Evolutionary conservation across 1,140 invertebrate genomes (phyloP), one percentile per base, ranked within the genome.

Genomic region (Scaptomyza pallida): DNA sequence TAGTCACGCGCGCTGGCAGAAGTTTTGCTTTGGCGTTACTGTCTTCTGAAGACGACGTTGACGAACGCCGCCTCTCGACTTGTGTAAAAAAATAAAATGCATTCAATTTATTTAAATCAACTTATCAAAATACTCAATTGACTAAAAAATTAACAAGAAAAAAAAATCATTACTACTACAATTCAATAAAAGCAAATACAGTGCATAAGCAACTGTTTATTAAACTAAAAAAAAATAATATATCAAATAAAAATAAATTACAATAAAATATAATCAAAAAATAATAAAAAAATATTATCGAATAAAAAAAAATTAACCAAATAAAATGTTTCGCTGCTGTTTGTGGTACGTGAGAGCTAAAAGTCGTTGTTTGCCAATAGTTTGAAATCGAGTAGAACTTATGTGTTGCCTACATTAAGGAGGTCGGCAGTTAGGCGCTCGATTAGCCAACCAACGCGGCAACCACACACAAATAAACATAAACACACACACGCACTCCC

Each of bases 1-100:
- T 78, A 89, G 86, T 89, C 88, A 88, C 86, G 75, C 88, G 82
- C 82, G 82, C 81, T 88, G 82, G 77, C 81, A 86, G 81, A 86
- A 81, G 81, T 86, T 85, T 85, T 86, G 64, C 82, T 77, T 77
- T 81, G 63, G 80, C 82, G 63, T 86, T 74, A 81, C 69, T 80
- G 85, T 71, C 81, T 77, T 57, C 55, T 68, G 61, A 77, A 26
- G 48, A 43, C 70, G 65, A 73, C 71, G 73, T 72, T 79, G 82
- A 78, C 70, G 50, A 64, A 78, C 73, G 82, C 78, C 82, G 74
- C 65, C 74, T 81, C 50, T 81, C 50, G 72, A 85, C 75, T 85
- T 88, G 81, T 88, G 82, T 86, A 86, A 81, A 81, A 85, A 80
- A 76, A n/a, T n/a, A n/a, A n/a, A n/a, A 26, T 67, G 57, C 63